Evolutionary conservation across 2,797 vertebrate genomes (phyloP).

Genomic region (Erethizon dorsatum): DNA sequence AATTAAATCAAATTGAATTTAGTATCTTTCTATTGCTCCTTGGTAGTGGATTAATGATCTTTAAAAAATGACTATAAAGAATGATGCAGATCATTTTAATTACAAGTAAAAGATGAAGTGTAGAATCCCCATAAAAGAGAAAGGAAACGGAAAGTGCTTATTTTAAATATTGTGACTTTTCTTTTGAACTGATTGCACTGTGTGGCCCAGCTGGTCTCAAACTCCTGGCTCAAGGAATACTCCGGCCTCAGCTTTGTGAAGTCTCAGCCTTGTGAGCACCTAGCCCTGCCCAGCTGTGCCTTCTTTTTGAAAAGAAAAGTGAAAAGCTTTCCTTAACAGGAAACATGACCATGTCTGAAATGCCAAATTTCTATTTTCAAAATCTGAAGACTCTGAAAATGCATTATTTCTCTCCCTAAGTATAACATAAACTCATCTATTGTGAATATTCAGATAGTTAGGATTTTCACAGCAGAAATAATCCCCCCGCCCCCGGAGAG

Average conservation of each 20-base stretch:
- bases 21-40: slow-evolving; percentile 11
- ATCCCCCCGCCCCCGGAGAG: background rate
- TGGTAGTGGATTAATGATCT: slow-evolving; percentile 24
- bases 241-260: background rate
- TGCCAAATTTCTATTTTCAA: slow-evolving; percentile 24
- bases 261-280: background rate
- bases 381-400: slow-evolving; percentile 61
- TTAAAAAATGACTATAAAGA: slow-evolving; percentile 55
- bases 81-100: background rate
- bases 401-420: background rate
- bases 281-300: background rate
- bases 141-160: slow-evolving; percentile 13
- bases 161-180: slow-evolving; percentile 40
- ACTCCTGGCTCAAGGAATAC: background rate
- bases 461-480: slow-evolving; percentile 34
- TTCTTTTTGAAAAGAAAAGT: background rate
- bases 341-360: background rate
- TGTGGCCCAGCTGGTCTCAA: background rate
- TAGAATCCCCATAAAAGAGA: background rate
- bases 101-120: slow-evolving; percentile 20
- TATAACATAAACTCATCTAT: slow-evolving; percentile 27
- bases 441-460: slow-evolving; percentile 34
- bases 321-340: background rate
- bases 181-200: background rate
- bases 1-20: slow-evolving; percentile 58